These are phyloP conservation scores for Blastomussa wellsi DNA, from an alignment of 92 coral and sea anemone species.

Conservation along the genomic window DNA sequence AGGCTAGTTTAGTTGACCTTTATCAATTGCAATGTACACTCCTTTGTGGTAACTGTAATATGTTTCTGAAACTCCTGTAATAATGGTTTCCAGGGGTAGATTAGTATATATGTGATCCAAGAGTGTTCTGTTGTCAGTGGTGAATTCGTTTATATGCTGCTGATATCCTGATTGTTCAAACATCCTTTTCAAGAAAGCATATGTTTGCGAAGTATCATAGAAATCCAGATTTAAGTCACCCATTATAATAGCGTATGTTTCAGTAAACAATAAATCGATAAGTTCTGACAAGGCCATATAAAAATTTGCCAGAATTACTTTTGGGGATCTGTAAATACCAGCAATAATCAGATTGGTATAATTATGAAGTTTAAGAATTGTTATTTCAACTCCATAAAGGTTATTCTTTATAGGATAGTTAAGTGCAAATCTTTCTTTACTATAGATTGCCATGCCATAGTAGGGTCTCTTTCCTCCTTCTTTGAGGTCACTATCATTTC, in stretches of 20 bases:
- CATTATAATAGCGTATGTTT: conserved; percentile 27
- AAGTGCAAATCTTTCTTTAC: conserved; percentile 39
- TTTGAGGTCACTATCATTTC: too few relatives aligned
- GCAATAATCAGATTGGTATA: conserved; percentile 19
- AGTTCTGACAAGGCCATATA: conserved; percentile 34
- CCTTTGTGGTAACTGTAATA: conserved; percentile 43
- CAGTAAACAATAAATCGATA: neutral
- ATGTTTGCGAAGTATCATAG: conserved; percentile 20
- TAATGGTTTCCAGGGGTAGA: conserved; percentile 28
- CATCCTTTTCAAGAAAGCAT: too few relatives aligned
- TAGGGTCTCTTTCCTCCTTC: conserved; percentile 48
- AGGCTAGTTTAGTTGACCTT: conserved; percentile 25
- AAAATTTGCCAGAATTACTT: conserved; percentile 20
- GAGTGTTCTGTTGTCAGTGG: conserved; percentile 42
- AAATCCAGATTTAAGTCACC: conserved; percentile 39
- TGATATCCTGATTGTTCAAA: conserved; percentile 44
- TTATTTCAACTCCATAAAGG: conserved; percentile 50
- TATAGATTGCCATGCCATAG: conserved; percentile 51
- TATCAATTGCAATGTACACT: conserved; percentile 32
- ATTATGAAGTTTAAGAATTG: conserved; percentile 31
- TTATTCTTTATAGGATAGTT: conserved; percentile 48
- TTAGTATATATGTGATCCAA: conserved; percentile 38
- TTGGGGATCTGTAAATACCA: conserved; percentile 38
- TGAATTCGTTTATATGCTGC: conserved; percentile 28
- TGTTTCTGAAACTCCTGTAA: conserved; percentile 44